Percentiles rank a stretch among this genome's conserved stretches.
These are phyloP conservation scores for Tylochromis polylepis DNA, from an alignment of 2,113 vertebrate genomes.

Conservation along the genomic window DNA sequence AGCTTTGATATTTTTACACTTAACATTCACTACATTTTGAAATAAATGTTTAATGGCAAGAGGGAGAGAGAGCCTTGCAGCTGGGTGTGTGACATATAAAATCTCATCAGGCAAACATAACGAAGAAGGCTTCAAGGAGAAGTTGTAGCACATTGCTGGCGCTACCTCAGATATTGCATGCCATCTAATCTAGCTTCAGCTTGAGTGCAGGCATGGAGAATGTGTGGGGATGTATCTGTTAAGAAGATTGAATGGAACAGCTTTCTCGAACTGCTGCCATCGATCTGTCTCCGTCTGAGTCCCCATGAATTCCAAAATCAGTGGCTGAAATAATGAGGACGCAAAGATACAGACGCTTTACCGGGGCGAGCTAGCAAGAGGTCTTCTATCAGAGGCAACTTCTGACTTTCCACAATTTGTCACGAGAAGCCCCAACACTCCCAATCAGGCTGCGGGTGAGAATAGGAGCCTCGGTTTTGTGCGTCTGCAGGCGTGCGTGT, in stretches of 20 bases:
- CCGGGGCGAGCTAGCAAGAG: background rate
- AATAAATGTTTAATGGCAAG: slow-evolving; percentile 16
- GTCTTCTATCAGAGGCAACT: background rate
- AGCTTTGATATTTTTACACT: slow-evolving; percentile 15
- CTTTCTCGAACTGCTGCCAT: slow-evolving; percentile 18
- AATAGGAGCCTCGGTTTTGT: background rate
- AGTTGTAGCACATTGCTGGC: slow-evolving; percentile 1
- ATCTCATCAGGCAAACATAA: background rate
- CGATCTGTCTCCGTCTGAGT: slow-evolving; percentile 16
- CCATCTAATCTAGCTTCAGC: slow-evolving; percentile 23
- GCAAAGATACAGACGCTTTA: background rate
- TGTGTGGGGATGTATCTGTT: slow-evolving; percentile 15
- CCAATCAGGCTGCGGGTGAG: background rate
- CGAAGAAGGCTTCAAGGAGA: background rate
- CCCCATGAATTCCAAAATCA: slow-evolving; percentile 6
- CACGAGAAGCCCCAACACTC: background rate
- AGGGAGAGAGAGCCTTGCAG: background rate
- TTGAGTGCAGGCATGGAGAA: slow-evolving; percentile 34
- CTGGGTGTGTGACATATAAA: background rate
- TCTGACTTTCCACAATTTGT: background rate
- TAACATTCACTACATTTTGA: background rate
- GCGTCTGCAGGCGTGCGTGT: background rate
- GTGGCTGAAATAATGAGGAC: slow-evolving; percentile 11
- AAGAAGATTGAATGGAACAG: slow-evolving; percentile 33
- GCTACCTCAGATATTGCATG: slow-evolving; percentile 5